Percentiles rank a stretch among this genome's conserved stretches.
These are phyloP conservation scores for Agrypnia vestita DNA, from an alignment of 1,140 invertebrate genomes.

Conservation along the genomic window DNA sequence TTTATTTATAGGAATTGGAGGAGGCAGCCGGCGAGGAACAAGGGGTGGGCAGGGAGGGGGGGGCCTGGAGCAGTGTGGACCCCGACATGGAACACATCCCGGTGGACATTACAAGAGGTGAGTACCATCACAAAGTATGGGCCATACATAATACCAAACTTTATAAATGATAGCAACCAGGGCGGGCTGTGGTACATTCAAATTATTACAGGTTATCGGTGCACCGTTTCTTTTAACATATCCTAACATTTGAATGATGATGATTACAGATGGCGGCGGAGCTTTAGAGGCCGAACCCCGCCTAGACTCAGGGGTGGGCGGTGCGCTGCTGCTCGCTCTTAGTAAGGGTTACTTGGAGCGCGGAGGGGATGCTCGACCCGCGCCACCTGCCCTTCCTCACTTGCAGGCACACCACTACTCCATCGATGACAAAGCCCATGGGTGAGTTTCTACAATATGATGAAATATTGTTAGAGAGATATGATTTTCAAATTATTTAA, in stretches of 20 bases:
- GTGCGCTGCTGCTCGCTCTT: constrained; percentile 92
- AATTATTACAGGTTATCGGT: too few species aligned
- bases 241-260: not conserved
- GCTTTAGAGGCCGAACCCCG: constrained; percentile 94
- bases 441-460: constrained; percentile 71
- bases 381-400: constrained; percentile 71
- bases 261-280: constrained; percentile 53
- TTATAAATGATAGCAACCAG: too few species aligned
- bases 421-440: constrained; percentile 96
- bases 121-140: not conserved
- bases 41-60: constrained; percentile 58
- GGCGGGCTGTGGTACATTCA: not conserved
- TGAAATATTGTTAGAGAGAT: not conserved
- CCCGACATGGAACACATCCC: constrained; percentile 64
- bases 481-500: too few species aligned
- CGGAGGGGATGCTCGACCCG: constrained; percentile 81
- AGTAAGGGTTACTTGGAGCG: constrained; percentile 96
- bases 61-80: constrained; percentile 69
- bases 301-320: constrained; percentile 92
- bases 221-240: too few species aligned
- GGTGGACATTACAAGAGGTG: constrained; percentile 64
- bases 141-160: too few species aligned
- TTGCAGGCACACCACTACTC: constrained; percentile 94
- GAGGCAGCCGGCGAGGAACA: constrained; percentile 57
- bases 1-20: constrained; percentile 52